Percentiles rank a stretch among this genome's conserved stretches.
Conservation (phyloP, 2,888 invertebrate species). For the Leptura quadrifasciata region DNA sequence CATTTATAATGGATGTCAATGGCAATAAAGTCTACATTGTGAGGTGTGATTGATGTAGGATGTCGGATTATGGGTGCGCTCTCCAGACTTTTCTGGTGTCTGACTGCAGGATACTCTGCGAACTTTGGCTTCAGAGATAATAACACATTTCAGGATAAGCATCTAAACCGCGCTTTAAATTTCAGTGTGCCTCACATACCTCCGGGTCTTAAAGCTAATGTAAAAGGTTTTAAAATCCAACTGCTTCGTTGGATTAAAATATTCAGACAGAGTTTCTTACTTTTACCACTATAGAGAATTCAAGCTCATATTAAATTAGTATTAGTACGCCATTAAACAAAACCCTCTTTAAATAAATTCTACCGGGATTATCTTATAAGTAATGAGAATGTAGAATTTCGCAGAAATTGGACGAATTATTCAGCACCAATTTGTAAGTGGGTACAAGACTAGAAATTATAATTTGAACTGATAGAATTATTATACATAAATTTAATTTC, state of each 20-base stretch:
- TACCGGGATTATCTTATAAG: background rate
- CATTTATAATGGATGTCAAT: slow-evolving; percentile 71
- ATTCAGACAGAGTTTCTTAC: slow-evolving; percentile 10
- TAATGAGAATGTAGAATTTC: too few relatives aligned
- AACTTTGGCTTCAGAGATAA: slow-evolving; percentile 39
- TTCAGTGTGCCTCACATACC: slow-evolving; percentile 43
- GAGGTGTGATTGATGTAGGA: slow-evolving; percentile 67
- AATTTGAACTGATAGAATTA: too few relatives aligned
- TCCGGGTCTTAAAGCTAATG: slow-evolving; percentile 34
- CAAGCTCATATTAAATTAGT: slow-evolving; percentile 17
- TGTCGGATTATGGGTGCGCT: slow-evolving; percentile 59
- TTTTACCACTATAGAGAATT: slow-evolving; percentile 22
- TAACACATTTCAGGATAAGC: slow-evolving; percentile 50
- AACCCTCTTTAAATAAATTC: background rate
- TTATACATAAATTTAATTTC: too few relatives aligned
- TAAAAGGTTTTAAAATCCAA: slow-evolving; percentile 32
- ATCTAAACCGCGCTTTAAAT: slow-evolving; percentile 47
- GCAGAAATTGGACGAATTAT: too few relatives aligned
- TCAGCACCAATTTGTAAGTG: too few relatives aligned
- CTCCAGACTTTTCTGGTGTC: slow-evolving; percentile 27
- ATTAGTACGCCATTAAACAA: slow-evolving; percentile 9
- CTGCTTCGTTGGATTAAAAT: slow-evolving; percentile 30
- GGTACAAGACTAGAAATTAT: too few relatives aligned
- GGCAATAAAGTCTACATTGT: slow-evolving; percentile 71
- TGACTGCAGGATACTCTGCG: slow-evolving; percentile 19